These are phyloP conservation scores for Empidonax traillii DNA, from an alignment of 2,113 vertebrate genomes.

Conservation along the genomic window DNA sequence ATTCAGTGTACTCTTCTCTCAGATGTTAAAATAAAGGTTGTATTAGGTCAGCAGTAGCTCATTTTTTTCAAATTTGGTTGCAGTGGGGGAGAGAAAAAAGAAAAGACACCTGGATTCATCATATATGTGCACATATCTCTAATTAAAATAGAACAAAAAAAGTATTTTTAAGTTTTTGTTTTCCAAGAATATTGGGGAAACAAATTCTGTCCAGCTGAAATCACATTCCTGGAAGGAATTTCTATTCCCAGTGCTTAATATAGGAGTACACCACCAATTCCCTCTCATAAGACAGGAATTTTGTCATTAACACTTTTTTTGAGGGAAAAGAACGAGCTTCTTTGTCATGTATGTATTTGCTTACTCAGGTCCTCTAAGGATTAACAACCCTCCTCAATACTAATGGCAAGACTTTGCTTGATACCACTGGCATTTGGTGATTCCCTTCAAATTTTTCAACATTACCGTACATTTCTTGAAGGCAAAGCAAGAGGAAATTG, in stretches of 20 bases:
- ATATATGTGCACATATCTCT: not conserved
- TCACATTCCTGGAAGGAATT: not conserved
- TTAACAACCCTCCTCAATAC: not conserved
- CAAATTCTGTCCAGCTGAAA: not conserved
- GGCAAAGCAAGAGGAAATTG: not conserved
- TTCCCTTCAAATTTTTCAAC: not conserved
- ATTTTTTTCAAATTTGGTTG: not conserved
- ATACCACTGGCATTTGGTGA: not conserved
- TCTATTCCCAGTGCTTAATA: not conserved
- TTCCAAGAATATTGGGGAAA: not conserved
- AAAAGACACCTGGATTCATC: not conserved
- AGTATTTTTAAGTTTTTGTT: not conserved
- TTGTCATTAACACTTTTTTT: not conserved
- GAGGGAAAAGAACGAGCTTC: not conserved
- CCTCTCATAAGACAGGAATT: not conserved
- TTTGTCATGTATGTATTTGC: not conserved
- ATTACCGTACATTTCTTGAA: not conserved
- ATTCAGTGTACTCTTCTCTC: not conserved
- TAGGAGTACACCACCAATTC: not conserved
- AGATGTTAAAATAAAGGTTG: not conserved
- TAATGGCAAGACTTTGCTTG: not conserved
- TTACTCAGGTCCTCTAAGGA: not conserved
- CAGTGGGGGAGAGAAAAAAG: not conserved
- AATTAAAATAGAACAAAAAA: not conserved
- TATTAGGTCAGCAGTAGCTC: not conserved